These are phyloP conservation scores for Oxyruncus cristatus DNA, from an alignment of 2,113 vertebrate genomes.

Conservation along the genomic window DNA sequence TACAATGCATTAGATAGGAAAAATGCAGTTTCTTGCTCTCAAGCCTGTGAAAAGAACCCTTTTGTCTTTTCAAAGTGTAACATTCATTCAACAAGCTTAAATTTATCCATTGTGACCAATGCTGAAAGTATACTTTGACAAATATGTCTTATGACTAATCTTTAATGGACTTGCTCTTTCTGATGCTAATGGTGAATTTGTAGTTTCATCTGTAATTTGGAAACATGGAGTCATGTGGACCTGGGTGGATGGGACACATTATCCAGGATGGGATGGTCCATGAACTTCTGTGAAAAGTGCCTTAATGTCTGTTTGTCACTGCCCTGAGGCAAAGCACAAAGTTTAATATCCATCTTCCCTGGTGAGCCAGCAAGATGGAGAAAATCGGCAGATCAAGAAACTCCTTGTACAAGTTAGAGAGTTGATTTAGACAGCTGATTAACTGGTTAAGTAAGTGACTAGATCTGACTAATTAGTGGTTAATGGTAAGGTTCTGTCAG, in stretches of 20 bases:
- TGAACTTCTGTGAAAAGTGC: not conserved
- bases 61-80: not conserved
- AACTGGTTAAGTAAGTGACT: not conserved
- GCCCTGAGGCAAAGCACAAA: fast-evolving
- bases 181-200: not conserved
- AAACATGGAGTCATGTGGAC: not conserved
- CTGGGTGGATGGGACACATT: not conserved
- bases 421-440: not conserved
- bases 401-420: not conserved
- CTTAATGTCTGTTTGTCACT: not conserved
- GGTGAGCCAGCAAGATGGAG: not conserved
- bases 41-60: not conserved
- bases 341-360: not conserved
- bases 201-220: not conserved
- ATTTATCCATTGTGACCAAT: not conserved
- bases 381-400: not conserved
- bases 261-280: fast-evolving
- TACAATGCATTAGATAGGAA: not conserved
- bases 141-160: not conserved
- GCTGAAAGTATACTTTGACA: not conserved
- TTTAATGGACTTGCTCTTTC: not conserved
- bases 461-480: not conserved
- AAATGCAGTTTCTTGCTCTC: not conserved
- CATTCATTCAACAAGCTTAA: not conserved
- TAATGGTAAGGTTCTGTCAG: not conserved